phyloP scores from a whole-genome alignment of 2,113 vertebrate species.

The Bujurquina vittata region DNA sequence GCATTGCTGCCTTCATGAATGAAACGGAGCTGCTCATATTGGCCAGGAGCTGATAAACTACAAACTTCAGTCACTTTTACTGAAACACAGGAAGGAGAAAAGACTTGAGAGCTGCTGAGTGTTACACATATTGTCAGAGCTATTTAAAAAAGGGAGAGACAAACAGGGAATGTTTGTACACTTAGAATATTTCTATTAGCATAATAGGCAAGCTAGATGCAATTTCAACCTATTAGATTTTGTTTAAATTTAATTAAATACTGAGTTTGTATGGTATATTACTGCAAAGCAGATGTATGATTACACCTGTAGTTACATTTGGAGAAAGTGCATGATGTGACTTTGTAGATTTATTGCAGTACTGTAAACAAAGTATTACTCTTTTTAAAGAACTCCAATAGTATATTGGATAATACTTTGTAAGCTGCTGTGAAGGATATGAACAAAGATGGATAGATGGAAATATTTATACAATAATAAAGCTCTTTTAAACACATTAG shows the following conservation, averaged over 20 bases:
- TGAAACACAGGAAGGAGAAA: background rate
- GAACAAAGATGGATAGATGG: too few relatives aligned
- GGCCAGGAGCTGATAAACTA: background rate
- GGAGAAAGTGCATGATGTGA: background rate
- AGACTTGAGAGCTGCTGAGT: background rate
- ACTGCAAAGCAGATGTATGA: background rate
- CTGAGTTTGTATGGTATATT: background rate
- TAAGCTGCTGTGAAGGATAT: background rate
- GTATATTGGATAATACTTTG: background rate
- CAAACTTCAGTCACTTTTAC: conserved; percentile 2
- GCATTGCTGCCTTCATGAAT: background rate
- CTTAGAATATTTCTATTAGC: background rate
- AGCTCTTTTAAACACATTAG: background rate
- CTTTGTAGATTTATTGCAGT: background rate
- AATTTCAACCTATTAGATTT: too few relatives aligned
- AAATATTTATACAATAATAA: background rate
- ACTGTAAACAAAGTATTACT: background rate
- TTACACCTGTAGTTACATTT: background rate
- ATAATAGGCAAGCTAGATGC: too few relatives aligned
- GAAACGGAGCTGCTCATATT: background rate
- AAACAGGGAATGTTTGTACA: background rate
- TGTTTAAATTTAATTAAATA: background rate
- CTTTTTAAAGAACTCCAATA: background rate
- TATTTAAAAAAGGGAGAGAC: background rate
- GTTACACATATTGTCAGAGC: background rate